Conservation (phyloP, 2,113 vertebrate genomes). For the Gobius niger region DNA sequence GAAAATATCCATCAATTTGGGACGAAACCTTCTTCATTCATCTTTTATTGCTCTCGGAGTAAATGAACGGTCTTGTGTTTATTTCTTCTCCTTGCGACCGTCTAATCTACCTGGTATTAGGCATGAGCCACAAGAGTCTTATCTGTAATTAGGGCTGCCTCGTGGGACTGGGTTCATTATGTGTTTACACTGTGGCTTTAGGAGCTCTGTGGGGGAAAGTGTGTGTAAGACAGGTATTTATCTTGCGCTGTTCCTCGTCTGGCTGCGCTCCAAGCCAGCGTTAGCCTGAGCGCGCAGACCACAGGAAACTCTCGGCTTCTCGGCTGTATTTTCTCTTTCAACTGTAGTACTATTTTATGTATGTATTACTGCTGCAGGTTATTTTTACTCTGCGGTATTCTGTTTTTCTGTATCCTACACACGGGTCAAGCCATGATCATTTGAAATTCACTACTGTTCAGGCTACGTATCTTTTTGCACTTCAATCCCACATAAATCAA, state of each 20-base stretch:
- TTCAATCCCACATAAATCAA: background rate
- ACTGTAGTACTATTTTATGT: background rate
- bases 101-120: conserved; percentile 58
- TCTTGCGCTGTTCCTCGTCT: conserved; percentile 43
- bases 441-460: background rate
- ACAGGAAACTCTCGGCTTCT: conserved; percentile 15
- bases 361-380: background rate
- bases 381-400: background rate
- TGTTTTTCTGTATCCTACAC: background rate
- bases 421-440: background rate
- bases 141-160: conserved; percentile 68
- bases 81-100: conserved; percentile 28
- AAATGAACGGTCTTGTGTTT: conserved; percentile 26
- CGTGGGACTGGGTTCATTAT: conserved; percentile 36
- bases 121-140: conserved; percentile 40
- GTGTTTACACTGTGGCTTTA: conserved; percentile 58
- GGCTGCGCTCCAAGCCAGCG: conserved; percentile 50
- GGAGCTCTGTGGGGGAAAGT: conserved; percentile 46
- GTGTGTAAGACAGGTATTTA: conserved; percentile 58
- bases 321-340: background rate
- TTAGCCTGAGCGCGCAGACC: conserved; percentile 18
- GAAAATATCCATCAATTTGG: conserved; percentile 29
- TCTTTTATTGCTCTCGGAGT: conserved; percentile 17
- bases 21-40: conserved; percentile 17
- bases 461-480: background rate